A percentile compares a stretch with the other conserved stretches of the same genome.
phyloP scores from a whole-genome alignment of 1,140 invertebrate genomes.

The Calycopis cecrops region DNA sequence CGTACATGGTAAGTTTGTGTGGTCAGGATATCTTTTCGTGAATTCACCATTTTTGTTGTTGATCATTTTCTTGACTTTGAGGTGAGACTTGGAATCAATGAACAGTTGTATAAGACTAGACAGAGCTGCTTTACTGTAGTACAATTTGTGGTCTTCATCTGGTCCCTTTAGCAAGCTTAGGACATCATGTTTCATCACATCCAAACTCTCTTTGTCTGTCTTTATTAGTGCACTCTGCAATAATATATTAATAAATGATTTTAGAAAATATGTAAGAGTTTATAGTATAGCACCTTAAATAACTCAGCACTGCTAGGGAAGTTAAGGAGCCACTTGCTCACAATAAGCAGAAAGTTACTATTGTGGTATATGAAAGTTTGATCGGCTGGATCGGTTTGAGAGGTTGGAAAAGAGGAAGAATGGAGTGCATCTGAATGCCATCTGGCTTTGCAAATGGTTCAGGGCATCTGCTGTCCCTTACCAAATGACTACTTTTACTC shows the following conservation, averaged over 20 bases:
- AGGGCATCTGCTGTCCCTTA: too few relatives aligned
- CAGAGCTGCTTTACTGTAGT: slow-evolving; percentile 72
- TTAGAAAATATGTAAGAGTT: background rate
- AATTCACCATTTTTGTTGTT: slow-evolving; percentile 52
- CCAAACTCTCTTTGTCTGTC: slow-evolving; percentile 52
- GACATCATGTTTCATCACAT: slow-evolving; percentile 57
- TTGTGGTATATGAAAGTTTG: too few relatives aligned
- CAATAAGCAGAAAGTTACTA: too few relatives aligned
- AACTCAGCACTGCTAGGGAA: too few relatives aligned
- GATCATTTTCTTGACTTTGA: slow-evolving; percentile 34
- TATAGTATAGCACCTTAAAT: background rate
- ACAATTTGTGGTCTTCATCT: slow-evolving; percentile 40
- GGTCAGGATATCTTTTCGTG: slow-evolving; percentile 75
- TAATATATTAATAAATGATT: slow-evolving; percentile 20
- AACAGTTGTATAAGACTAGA: slow-evolving; percentile 78
- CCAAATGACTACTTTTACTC: too few relatives aligned
- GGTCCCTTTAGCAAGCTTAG: slow-evolving; percentile 52
- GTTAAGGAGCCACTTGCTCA: too few relatives aligned
- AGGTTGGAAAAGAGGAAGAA: too few relatives aligned
- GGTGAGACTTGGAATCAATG: slow-evolving; percentile 49
- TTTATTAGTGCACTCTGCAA: slow-evolving; percentile 59
- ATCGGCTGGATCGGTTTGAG: too few relatives aligned
- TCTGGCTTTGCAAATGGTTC: too few relatives aligned
- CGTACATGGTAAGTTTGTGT: slow-evolving; percentile 57
- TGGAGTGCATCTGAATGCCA: too few relatives aligned